phyloP scores from a whole-genome alignment of 2,797 vertebrate genomes.

The Merluccius polli region DNA sequence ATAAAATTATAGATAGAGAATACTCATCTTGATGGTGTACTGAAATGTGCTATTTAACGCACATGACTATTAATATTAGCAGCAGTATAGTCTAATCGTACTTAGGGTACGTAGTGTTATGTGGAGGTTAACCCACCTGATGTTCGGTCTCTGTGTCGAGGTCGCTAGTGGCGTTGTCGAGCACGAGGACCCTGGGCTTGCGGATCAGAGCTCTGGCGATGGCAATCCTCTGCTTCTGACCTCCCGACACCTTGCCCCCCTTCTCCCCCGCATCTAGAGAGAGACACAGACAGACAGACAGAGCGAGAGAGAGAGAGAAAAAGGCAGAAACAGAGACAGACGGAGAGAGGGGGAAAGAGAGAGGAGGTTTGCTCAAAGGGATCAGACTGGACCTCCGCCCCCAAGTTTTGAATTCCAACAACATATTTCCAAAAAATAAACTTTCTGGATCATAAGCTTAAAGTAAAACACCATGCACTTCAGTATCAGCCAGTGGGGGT shows the following conservation, averaged over 20 bases:
- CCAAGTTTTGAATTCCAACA: too few species aligned
- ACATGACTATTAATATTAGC: too few species aligned
- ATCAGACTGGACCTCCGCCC: too few species aligned
- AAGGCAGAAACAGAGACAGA: too few species aligned
- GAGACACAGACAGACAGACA: conserved; percentile 5
- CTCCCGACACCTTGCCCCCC: conserved; percentile 84
- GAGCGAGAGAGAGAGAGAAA: not conserved
- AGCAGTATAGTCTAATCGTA: not conserved
- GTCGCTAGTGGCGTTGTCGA: conserved; percentile 88
- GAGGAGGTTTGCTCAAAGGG: too few species aligned
- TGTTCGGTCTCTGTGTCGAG: conserved; percentile 78
- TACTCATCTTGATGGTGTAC: too few species aligned
- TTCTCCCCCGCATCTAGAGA: conserved; percentile 79
- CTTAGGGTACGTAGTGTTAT: too few species aligned
- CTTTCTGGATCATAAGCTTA: not conserved
- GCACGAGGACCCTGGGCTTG: conserved; percentile 77
- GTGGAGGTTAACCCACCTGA: conserved; percentile 43
- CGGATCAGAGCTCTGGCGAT: conserved; percentile 85
- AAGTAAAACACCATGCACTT: not conserved
- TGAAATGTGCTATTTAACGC: not conserved
- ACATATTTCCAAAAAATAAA: not conserved
- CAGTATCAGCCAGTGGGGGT: too few species aligned
- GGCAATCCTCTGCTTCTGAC: conserved; percentile 85
- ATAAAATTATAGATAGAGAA: too few species aligned
- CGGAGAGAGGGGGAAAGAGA: too few species aligned